Conservation (phyloP, 1,140 invertebrate species). For the Dendroctonus valens region DNA sequence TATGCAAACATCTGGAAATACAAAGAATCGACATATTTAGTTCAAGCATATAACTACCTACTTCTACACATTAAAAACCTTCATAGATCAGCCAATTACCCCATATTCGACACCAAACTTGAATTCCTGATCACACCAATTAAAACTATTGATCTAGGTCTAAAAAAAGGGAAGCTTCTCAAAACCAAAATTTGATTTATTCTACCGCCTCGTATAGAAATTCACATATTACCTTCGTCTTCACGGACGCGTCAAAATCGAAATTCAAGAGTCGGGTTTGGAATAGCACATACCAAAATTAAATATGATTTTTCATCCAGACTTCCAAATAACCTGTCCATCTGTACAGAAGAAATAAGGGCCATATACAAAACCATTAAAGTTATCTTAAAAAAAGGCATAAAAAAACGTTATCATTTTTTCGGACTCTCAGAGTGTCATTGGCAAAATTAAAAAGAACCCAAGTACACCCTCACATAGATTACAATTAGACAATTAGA, state of each 20-base stretch:
- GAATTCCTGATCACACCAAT: not conserved
- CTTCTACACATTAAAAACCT: constrained; percentile 4
- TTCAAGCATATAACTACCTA: not conserved
- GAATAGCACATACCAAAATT: constrained; percentile 9
- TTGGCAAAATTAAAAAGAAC: constrained; percentile 18
- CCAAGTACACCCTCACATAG: no score
- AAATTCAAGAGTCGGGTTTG: constrained; percentile 1
- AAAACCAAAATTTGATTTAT: constrained; percentile 1
- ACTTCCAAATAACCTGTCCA: constrained; percentile 2
- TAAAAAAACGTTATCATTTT: constrained; percentile 26
- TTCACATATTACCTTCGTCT: constrained; percentile 8
- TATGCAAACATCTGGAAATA: not conserved
- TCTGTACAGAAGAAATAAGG: constrained; percentile 23
- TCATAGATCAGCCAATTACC: not conserved
- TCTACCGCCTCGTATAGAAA: not conserved
- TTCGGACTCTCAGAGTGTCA: constrained; percentile 25
- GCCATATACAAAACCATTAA: constrained; percentile 19
- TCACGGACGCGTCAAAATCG: constrained; percentile 26
- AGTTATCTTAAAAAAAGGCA: constrained; percentile 8
- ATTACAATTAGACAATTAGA: no score
- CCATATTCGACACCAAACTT: constrained; percentile 12
- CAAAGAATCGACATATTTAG: constrained; percentile 4
- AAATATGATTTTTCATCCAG: constrained; percentile 13
- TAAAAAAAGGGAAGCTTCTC: not conserved
- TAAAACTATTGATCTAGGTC: not conserved